Conservation (phyloP, 2,888 invertebrate genomes). For the Spodoptera exigua region DNA sequence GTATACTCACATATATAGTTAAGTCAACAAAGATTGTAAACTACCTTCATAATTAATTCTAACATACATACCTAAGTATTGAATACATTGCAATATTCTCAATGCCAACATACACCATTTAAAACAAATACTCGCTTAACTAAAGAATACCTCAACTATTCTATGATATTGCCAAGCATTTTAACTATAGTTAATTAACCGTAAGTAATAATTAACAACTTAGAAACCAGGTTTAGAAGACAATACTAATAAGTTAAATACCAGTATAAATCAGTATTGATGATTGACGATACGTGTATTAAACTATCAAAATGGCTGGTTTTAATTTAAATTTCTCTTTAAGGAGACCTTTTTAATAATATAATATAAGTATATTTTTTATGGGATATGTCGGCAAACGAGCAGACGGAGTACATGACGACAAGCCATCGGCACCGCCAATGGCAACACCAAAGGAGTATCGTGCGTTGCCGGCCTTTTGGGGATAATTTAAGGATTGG, state of each 20-base stretch:
- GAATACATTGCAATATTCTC: neutral
- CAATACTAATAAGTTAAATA: slow-evolving; percentile 26
- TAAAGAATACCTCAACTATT: slow-evolving; percentile 21
- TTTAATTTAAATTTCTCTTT: too few relatives aligned
- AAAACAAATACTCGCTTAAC: slow-evolving; percentile 17
- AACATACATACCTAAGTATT: neutral
- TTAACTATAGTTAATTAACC: slow-evolving; percentile 24
- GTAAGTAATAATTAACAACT: slow-evolving; percentile 25
- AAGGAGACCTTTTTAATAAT: too few relatives aligned
- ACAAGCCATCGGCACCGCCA: too few relatives aligned
- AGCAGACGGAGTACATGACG: too few relatives aligned
- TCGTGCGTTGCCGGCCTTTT: too few relatives aligned
- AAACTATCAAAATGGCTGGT: slow-evolving; percentile 2
- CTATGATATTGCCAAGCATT: slow-evolving; percentile 25
- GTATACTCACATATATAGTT: too few relatives aligned
- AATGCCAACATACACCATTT: slow-evolving; percentile 2
- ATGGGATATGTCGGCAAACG: too few relatives aligned
- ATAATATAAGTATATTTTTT: too few relatives aligned
- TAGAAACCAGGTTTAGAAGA: slow-evolving; percentile 15
- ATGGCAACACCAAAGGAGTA: too few relatives aligned
- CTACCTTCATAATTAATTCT: slow-evolving; percentile 4
- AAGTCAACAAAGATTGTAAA: slow-evolving; percentile 1
- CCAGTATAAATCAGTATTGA: slow-evolving; percentile 1
- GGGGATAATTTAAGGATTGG: too few relatives aligned
- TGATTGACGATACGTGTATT: neutral